phyloP scores from a whole-genome alignment of 1,140 invertebrate species.

The Pseudomyrmex sp. region DNA sequence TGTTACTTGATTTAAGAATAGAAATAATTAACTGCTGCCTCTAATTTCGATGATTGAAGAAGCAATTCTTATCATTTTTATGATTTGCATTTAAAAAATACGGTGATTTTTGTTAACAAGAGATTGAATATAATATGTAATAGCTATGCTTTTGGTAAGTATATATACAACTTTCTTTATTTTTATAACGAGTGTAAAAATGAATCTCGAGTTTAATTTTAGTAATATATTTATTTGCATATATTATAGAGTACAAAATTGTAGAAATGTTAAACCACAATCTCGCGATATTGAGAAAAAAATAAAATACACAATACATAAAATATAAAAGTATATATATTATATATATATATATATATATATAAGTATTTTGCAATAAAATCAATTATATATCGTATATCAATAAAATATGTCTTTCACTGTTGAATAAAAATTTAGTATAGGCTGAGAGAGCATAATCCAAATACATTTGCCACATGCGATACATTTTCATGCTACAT shows the following conservation, averaged over 20 bases:
- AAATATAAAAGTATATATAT: too few relatives aligned
- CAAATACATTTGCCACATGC: constrained; percentile 31
- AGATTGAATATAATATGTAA: constrained; percentile 27
- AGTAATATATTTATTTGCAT: not conserved
- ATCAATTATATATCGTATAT: constrained; percentile 26
- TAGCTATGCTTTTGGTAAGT: constrained; percentile 50
- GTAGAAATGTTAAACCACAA: not conserved
- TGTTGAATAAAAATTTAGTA: constrained; percentile 42
- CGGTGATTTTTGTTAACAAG: constrained; percentile 47
- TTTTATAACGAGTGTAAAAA: constrained; percentile 18
- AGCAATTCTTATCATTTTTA: constrained; percentile 27
- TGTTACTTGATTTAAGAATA: too few relatives aligned
- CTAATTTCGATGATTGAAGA: not conserved
- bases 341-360: not conserved
- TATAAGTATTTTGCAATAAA: not conserved
- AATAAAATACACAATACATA: not conserved
- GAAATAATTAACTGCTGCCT: not conserved
- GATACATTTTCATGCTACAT: constrained; percentile 35
- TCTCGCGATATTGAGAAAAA: constrained; percentile 18
- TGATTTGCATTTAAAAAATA: constrained; percentile 25
- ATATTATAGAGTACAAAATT: constrained; percentile 12
- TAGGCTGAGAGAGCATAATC: constrained; percentile 22
- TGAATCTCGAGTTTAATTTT: not conserved
- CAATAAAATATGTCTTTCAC: not conserved
- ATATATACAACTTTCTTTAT: constrained; percentile 11